A percentile compares a stretch with the other conserved stretches of the same genome.
These are phyloP conservation scores for Magallana angulata DNA, from an alignment of 1,140 invertebrate species.

Conservation along the genomic window DNA sequence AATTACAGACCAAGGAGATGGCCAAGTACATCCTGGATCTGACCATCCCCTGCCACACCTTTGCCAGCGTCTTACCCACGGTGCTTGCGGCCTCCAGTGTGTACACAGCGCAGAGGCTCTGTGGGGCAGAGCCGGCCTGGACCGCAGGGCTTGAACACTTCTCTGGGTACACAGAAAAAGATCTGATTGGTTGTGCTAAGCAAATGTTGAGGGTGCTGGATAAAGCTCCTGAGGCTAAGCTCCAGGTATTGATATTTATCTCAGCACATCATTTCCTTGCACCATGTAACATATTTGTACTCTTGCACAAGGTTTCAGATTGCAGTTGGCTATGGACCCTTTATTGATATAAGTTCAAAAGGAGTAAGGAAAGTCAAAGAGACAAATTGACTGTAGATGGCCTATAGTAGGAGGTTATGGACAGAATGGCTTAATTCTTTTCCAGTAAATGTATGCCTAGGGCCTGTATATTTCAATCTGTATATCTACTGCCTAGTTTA, in stretches of 20 bases:
- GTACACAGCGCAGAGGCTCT: background rate
- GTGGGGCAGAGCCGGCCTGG: background rate
- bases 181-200: background rate
- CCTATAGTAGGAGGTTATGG: too few species aligned
- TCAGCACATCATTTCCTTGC: too few species aligned
- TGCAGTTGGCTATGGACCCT: too few species aligned
- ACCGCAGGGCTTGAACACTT: background rate
- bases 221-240: background rate
- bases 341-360: too few species aligned
- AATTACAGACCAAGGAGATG: background rate
- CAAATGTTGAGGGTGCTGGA: background rate
- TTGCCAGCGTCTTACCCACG: constrained; percentile 1
- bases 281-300: too few species aligned
- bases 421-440: too few species aligned
- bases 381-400: too few species aligned
- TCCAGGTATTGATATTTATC: background rate
- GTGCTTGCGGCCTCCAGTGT: background rate
- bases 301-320: too few species aligned
- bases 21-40: background rate
- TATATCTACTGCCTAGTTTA: too few species aligned
- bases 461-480: too few species aligned
- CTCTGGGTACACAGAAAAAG: background rate
- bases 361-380: too few species aligned
- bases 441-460: too few species aligned
- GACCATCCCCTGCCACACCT: background rate